Conservation (phyloP, 1,140 invertebrate genomes). For the Achroia grisella region DNA sequence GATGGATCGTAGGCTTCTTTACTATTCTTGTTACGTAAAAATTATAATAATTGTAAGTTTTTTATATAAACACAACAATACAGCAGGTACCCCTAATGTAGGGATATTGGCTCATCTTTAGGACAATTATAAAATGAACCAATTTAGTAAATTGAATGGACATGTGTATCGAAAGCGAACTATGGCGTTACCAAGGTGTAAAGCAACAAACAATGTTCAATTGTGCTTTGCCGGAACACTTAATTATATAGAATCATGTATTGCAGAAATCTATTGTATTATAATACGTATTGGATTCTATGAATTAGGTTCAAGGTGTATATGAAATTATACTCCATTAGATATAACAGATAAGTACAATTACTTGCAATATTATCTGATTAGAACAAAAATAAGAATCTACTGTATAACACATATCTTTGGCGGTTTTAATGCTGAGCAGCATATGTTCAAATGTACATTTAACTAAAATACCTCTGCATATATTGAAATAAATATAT, state of each 20-base stretch:
- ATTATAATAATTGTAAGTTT: too few species aligned
- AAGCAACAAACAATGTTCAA: slow-evolving; percentile 17
- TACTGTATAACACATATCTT: too few species aligned
- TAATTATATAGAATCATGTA: slow-evolving; percentile 16
- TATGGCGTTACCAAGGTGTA: slow-evolving; percentile 14
- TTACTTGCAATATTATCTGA: too few species aligned
- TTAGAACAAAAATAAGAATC: too few species aligned
- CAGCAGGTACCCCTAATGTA: not conserved
- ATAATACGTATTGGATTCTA: not conserved
- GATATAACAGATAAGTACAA: too few species aligned
- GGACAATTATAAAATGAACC: not conserved
- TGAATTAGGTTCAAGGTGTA: slow-evolving; percentile 1
- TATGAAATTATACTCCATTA: slow-evolving; percentile 16
- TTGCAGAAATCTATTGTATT: slow-evolving; percentile 1
- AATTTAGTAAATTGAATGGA: not conserved
- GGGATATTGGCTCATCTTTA: too few species aligned
- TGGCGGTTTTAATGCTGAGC: too few species aligned
- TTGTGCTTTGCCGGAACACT: slow-evolving; percentile 14
- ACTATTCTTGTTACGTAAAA: too few species aligned
- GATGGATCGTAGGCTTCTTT: too few species aligned
- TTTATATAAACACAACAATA: not conserved
- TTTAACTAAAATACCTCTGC: too few species aligned
- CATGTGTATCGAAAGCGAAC: not conserved
- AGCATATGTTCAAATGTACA: too few species aligned
- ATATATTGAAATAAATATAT: too few species aligned